phyloP scores from a whole-genome alignment of 2,113 vertebrate species.

The Cichladusa arquata region DNA sequence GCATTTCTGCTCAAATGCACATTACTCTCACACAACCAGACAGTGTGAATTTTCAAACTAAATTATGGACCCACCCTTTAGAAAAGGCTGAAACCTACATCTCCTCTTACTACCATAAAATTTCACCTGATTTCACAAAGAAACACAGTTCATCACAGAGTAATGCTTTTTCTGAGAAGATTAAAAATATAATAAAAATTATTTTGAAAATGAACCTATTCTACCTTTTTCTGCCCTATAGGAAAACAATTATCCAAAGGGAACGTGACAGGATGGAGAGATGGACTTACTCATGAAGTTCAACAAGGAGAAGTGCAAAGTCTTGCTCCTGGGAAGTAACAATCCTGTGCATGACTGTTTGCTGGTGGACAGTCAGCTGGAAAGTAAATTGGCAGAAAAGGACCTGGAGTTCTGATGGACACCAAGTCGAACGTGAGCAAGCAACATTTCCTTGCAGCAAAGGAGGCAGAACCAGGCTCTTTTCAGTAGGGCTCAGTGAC shows the following conservation, averaged over 20 bases:
- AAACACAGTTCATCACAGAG: neutral
- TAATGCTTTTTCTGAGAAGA: neutral
- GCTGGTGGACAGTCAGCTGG: neutral
- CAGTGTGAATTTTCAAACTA: neutral
- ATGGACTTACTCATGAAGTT: neutral
- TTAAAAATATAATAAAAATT: neutral
- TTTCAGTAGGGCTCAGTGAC: neutral
- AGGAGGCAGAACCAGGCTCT: neutral
- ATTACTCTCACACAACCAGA: neutral
- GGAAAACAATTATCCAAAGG: neutral
- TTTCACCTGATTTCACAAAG: neutral
- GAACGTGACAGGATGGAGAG: neutral
- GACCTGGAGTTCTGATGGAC: neutral
- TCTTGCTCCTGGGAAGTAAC: neutral
- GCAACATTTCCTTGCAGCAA: neutral
- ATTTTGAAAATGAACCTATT: neutral
- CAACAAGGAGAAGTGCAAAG: neutral
- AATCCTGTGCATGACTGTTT: neutral
- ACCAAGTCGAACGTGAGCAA: neutral
- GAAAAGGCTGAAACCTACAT: neutral
- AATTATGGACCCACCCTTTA: neutral
- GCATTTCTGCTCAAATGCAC: neutral
- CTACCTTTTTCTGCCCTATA: neutral
- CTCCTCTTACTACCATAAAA: neutral
- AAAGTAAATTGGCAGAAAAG: neutral